phyloP scores from a whole-genome alignment of 2,797 vertebrate species.

The Micrastur ruficollis region DNA sequence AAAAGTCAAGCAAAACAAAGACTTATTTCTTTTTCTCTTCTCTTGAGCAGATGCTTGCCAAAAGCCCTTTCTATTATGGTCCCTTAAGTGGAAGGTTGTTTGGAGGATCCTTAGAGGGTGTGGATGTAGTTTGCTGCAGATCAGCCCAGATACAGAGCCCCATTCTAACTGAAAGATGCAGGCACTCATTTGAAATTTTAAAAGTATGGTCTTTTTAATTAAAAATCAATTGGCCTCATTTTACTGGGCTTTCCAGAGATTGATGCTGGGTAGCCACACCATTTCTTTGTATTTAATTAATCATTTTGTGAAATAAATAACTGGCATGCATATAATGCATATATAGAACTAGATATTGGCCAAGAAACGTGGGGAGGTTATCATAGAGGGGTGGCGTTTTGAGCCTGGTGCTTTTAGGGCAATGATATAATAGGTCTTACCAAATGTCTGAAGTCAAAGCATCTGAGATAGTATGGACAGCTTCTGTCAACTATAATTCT shows the following conservation, averaged over 20 bases:
- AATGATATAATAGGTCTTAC: not conserved
- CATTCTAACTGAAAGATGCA: not conserved
- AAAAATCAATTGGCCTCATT: constrained; percentile 36
- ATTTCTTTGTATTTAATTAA: not conserved
- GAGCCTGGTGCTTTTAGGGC: not conserved
- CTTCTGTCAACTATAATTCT: not conserved
- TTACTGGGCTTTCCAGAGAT: not conserved
- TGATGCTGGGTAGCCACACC: not conserved
- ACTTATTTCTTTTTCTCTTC: not conserved
- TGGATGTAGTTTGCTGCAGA: not conserved
- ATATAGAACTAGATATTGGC: not conserved
- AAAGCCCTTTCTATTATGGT: not conserved
- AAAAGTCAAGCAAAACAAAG: not conserved
- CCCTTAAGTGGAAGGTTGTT: not conserved
- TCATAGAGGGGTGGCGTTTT: not conserved
- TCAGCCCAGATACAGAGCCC: not conserved
- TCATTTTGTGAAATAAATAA: constrained; percentile 5
- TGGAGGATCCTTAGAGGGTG: not conserved
- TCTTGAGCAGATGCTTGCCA: not conserved
- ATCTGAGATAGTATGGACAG: not conserved
- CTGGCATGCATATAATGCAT: not conserved
- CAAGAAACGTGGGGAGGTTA: not conserved
- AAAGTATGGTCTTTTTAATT: constrained; percentile 26
- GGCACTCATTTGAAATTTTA: not conserved
- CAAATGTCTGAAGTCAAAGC: not conserved